Conservation (phyloP, 2,888 invertebrate species). For the Orthonevra nobilis region DNA sequence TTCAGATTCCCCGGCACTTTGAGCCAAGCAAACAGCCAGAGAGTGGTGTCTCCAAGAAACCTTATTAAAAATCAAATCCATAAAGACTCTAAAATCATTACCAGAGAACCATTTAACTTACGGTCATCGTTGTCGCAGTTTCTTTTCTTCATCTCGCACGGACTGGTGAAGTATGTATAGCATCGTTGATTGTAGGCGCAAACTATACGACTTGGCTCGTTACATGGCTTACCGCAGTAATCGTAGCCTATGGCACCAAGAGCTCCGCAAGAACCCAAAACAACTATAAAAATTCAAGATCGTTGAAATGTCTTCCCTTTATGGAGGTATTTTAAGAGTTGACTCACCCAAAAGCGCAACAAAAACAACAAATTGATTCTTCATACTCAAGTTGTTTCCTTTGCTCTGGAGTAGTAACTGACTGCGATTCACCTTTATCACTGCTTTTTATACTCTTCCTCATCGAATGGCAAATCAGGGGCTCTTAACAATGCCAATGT, state of each 20-base stretch:
- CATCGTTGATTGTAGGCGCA: constrained; percentile 50
- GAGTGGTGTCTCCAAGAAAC: constrained; percentile 13
- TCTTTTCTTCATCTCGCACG: constrained; percentile 46
- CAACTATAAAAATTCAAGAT: not conserved
- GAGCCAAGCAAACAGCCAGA: constrained; percentile 23
- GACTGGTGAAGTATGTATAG: constrained; percentile 32
- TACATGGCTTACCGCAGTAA: constrained; percentile 58
- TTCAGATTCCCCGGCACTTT: constrained; percentile 37
- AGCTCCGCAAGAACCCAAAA: constrained; percentile 38
- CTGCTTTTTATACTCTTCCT: constrained; percentile 19
- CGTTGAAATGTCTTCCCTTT: no score
- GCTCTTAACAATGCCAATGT: not conserved
- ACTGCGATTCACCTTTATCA: not conserved
- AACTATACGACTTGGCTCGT: constrained; percentile 23
- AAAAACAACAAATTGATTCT: constrained; percentile 22
- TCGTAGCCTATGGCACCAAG: constrained; percentile 45
- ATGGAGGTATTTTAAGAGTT: not conserved
- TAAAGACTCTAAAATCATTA: not conserved
- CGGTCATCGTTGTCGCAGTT: constrained; percentile 44
- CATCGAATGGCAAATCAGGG: not conserved
- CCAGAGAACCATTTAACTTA: constrained; percentile 4
- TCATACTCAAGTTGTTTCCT: constrained; percentile 21
- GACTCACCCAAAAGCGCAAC: constrained; percentile 43
- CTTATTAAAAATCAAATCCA: constrained; percentile 26
- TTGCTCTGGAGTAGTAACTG: constrained; percentile 21